These are phyloP conservation scores for Pristionchus maxplancki DNA, from an alignment of 2,888 invertebrate genomes.

Conservation along the genomic window DNA sequence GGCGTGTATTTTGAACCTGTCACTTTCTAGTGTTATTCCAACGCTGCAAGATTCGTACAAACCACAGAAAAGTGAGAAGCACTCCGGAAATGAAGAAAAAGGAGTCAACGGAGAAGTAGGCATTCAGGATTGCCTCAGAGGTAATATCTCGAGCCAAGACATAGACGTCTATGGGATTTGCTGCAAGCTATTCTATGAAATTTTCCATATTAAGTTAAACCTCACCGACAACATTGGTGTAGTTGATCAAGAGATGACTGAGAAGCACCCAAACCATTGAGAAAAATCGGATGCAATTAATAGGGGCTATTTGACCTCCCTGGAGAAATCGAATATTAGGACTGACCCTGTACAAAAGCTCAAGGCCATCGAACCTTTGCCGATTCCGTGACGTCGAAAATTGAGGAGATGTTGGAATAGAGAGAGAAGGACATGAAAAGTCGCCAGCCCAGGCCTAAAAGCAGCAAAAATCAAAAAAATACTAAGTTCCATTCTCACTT, in stretches of 20 bases:
- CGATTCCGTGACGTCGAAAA: not conserved
- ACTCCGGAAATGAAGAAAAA: slow-evolving; percentile 64
- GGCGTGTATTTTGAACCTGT: slow-evolving; percentile 57
- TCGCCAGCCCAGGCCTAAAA: not conserved
- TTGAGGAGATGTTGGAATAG: slow-evolving; percentile 20
- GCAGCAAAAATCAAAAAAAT: not conserved
- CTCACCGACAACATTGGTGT: not conserved
- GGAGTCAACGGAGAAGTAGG: slow-evolving; percentile 61
- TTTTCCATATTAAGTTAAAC: not conserved
- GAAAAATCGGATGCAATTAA: slow-evolving; percentile 48
- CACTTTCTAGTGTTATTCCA: no score
- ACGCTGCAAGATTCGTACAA: no score
- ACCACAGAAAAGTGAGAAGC: slow-evolving; percentile 52
- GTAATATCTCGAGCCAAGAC: slow-evolving; percentile 41
- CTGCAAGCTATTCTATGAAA: not conserved
- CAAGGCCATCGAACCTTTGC: slow-evolving; percentile 38
- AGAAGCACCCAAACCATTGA: slow-evolving; percentile 44
- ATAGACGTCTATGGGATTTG: slow-evolving; percentile 53
- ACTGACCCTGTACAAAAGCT: no score
- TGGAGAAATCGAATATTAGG: no score
- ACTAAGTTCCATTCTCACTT: not conserved
- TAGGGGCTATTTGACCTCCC: slow-evolving; percentile 46
- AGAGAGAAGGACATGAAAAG: slow-evolving; percentile 49
- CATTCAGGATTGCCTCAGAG: slow-evolving; percentile 57
- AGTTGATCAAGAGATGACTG: not conserved